These are phyloP conservation scores for Garra rufa DNA, from an alignment of 2,113 vertebrate genomes.

Conservation along the genomic window DNA sequence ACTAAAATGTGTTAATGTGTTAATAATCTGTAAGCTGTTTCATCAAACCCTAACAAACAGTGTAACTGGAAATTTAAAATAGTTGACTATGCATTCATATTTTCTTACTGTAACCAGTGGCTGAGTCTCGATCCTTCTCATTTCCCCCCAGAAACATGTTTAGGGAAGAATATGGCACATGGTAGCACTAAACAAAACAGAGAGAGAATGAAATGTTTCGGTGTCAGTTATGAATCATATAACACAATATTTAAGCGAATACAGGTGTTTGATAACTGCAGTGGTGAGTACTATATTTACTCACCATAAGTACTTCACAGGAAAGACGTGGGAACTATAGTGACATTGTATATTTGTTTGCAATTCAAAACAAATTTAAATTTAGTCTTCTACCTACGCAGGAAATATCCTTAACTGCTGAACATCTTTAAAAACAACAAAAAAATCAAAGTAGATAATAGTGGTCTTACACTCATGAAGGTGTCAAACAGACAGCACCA, in stretches of 20 bases:
- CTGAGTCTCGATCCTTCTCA: conserved; percentile 71
- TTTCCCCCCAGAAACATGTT: conserved; percentile 77
- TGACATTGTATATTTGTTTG: background rate
- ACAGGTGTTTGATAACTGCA: background rate
- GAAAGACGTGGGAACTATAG: background rate
- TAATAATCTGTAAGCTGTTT: background rate
- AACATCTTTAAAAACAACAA: background rate
- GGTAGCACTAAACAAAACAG: conserved; percentile 65
- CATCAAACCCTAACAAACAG: background rate
- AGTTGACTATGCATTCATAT: background rate
- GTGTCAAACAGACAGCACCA: conserved; percentile 74
- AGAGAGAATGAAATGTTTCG: background rate
- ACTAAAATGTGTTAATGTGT: too few species aligned
- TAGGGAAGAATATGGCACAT: conserved; percentile 72
- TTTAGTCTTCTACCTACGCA: background rate
- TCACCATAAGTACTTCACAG: background rate
- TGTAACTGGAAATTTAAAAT: background rate
- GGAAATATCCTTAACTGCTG: background rate
- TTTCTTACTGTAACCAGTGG: conserved; percentile 75
- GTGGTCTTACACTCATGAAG: conserved; percentile 70
- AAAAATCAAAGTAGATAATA: background rate
- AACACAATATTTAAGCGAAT: background rate
- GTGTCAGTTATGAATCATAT: background rate
- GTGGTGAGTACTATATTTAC: background rate
- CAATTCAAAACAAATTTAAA: background rate